Conservation (phyloP, 2,888 invertebrate genomes). For the Diaperis boleti region DNA sequence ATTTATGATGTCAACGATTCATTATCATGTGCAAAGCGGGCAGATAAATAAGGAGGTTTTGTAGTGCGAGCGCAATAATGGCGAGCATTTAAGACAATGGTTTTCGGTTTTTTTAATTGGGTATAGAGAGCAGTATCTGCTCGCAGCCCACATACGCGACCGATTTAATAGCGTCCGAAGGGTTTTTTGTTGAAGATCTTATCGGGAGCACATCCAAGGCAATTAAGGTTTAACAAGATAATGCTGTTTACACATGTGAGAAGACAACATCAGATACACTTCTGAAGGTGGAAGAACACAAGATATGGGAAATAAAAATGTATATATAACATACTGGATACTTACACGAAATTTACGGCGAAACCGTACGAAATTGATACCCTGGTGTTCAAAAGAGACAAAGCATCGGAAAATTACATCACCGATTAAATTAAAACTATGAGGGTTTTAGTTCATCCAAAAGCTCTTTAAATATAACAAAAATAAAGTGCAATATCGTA, state of each 20-base stretch:
- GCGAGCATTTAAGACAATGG: constrained; percentile 31
- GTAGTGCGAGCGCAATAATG: constrained; percentile 1
- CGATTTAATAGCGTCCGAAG: constrained; percentile 28
- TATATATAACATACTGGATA: too few relatives aligned
- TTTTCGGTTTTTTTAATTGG: constrained; percentile 32
- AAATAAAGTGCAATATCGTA: too few relatives aligned
- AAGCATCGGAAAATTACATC: too few relatives aligned
- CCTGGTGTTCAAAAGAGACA: too few relatives aligned
- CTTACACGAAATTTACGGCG: too few relatives aligned
- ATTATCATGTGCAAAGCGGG: constrained; percentile 11
- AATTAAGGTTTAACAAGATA: constrained; percentile 45
- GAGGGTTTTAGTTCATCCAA: too few relatives aligned
- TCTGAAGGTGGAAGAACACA: neutral
- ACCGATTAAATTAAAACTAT: too few relatives aligned
- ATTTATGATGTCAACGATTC: constrained; percentile 8
- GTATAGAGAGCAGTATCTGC: constrained; percentile 3
- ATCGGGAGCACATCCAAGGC: constrained; percentile 42
- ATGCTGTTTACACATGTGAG: constrained; percentile 45
- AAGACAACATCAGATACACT: constrained; percentile 39
- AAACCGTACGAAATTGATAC: too few relatives aligned
- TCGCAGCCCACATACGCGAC: constrained; percentile 19
- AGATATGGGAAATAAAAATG: neutral
- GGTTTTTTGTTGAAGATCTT: constrained; percentile 29
- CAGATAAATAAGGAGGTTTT: neutral
- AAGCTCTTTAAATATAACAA: too few relatives aligned